A percentile compares a stretch with the other conserved stretches of the same genome.
These are phyloP conservation scores for Limnephilus lunatus DNA, from an alignment of 2,888 invertebrate species.

Conservation along the genomic window DNA sequence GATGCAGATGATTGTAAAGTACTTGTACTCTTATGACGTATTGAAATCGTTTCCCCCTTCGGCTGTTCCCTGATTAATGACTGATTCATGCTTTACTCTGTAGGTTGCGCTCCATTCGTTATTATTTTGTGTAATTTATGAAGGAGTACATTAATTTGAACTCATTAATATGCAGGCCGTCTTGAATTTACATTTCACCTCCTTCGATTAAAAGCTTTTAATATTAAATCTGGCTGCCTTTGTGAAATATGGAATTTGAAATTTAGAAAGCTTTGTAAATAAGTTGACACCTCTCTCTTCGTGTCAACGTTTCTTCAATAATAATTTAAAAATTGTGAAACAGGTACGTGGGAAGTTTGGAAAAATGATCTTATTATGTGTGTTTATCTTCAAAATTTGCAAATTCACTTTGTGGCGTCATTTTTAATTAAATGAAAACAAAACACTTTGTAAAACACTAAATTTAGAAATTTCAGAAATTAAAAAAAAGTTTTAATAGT, in stretches of 20 bases:
- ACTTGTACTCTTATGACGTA: neutral
- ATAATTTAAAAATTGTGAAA: neutral
- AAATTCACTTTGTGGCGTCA: too few species aligned
- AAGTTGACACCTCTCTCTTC: neutral
- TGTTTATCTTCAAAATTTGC: too few species aligned
- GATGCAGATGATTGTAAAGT: neutral
- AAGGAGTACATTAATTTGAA: neutral
- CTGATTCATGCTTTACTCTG: neutral
- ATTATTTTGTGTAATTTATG: neutral
- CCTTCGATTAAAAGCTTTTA: too few species aligned
- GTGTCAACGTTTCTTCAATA: neutral
- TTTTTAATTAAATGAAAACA: too few species aligned
- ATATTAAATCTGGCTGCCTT: too few species aligned
- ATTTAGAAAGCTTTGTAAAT: neutral
- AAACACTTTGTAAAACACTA: too few species aligned
- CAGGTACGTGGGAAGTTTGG: too few species aligned
- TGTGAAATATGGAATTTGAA: too few species aligned
- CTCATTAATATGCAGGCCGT: neutral
- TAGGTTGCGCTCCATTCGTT: neutral
- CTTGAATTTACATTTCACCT: neutral
- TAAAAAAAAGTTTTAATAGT: too few species aligned
- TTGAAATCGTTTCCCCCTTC: neutral
- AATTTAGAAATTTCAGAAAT: too few species aligned
- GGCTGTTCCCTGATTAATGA: slow-evolving; percentile 2
- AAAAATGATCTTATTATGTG: too few species aligned